These are phyloP conservation scores for Ormyrus nitidulus DNA, from an alignment of 2,888 invertebrate genomes.

Conservation along the genomic window DNA sequence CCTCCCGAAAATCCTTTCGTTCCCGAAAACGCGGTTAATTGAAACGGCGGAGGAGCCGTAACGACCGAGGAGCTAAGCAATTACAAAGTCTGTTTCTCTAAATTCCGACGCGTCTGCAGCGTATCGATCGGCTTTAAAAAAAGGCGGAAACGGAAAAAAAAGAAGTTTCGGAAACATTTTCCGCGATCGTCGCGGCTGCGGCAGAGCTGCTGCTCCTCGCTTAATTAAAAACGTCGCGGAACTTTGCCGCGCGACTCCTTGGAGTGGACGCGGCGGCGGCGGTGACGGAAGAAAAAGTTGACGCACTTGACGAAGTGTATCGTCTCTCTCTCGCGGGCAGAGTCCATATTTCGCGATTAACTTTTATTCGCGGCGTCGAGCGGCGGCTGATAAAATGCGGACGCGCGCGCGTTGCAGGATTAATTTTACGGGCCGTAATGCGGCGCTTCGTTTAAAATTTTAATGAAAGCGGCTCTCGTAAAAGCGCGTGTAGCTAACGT, in stretches of 20 bases:
- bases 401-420: constrained; percentile 25
- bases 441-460: constrained; percentile 60
- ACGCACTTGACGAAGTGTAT: too few relatives aligned
- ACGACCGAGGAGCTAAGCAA: constrained; percentile 7
- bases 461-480: constrained; percentile 59
- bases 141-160: background rate
- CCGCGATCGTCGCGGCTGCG: constrained; percentile 10
- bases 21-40: too few relatives aligned
- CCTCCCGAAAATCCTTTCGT: too few relatives aligned
- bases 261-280: too few relatives aligned
- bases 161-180: constrained; percentile 42
- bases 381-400: constrained; percentile 2
- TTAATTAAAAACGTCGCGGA: constrained; percentile 48
- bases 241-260: background rate
- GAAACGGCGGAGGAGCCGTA: too few relatives aligned
- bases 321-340: background rate
- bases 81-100: constrained; percentile 30
- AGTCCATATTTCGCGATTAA: background rate
- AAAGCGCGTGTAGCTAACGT: constrained; percentile 8
- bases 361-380: background rate
- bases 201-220: background rate
- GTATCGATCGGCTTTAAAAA: constrained; percentile 5
- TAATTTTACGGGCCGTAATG: constrained; percentile 59
- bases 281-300: too few relatives aligned
- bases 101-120: background rate